Conservation (phyloP, 2,888 invertebrate genomes). For the Ernsta delagoae region DNA sequence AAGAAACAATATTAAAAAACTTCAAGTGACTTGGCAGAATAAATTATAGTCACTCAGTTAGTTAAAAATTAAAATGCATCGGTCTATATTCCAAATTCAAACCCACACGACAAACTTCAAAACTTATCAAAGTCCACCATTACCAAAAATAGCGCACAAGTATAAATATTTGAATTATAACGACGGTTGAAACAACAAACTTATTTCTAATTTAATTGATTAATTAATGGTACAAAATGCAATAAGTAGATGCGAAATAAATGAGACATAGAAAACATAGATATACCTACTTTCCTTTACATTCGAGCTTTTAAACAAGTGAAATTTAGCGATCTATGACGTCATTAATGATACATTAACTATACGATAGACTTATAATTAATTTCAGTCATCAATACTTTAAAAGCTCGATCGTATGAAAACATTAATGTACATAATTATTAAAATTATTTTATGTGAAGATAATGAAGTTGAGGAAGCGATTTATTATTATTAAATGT, state of each 20-base stretch:
- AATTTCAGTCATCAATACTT: not conserved
- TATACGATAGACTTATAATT: not conserved
- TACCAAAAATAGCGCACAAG: not conserved
- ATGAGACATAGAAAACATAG: not conserved
- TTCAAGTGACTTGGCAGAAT: not conserved
- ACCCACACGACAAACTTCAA: not conserved
- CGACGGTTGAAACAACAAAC: slow-evolving; percentile 37
- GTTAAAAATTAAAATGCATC: not conserved
- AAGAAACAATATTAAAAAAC: too few species aligned
- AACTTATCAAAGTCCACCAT: not conserved
- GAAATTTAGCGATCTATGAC: too few species aligned
- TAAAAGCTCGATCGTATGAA: slow-evolving; percentile 1
- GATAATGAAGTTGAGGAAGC: too few species aligned
- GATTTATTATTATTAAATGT: too few species aligned
- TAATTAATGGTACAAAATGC: not conserved
- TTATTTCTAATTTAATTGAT: slow-evolving; percentile 13
- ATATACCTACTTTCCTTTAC: slow-evolving; percentile 3
- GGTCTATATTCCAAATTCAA: not conserved
- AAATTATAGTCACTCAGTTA: not conserved
- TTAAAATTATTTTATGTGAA: too few species aligned
- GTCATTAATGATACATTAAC: too few species aligned
- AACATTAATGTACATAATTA: too few species aligned
- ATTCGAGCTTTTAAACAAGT: not conserved
- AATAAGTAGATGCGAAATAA: not conserved
- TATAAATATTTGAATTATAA: slow-evolving; percentile 14